These are phyloP conservation scores for Mesitornis unicolor DNA, from an alignment of 2,113 vertebrate genomes.

Conservation along the genomic window DNA sequence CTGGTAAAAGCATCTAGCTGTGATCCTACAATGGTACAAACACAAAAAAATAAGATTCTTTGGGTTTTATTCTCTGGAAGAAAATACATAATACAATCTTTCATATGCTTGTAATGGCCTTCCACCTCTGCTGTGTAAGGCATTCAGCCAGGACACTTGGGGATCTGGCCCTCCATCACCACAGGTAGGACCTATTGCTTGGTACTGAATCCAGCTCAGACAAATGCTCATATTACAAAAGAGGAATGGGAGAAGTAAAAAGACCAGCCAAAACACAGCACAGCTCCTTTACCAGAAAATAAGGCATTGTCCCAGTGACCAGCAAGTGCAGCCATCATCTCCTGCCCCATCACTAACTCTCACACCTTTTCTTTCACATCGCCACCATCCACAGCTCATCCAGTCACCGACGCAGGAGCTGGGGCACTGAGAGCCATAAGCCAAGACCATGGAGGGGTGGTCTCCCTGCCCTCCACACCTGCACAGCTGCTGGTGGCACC, in stretches of 20 bases:
- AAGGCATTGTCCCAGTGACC: background rate
- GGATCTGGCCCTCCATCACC: background rate
- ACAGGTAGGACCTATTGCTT: background rate
- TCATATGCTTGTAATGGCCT: background rate
- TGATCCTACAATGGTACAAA: conserved; percentile 13
- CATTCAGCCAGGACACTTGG: background rate
- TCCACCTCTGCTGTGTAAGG: background rate
- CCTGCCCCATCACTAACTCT: background rate
- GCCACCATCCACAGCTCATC: background rate
- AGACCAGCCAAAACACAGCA: background rate
- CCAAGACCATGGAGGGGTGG: fast-evolving
- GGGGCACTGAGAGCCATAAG: background rate
- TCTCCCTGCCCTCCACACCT: background rate
- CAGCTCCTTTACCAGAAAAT: background rate
- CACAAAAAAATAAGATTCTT: background rate
- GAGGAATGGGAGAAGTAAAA: background rate
- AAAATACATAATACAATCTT: background rate
- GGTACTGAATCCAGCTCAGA: background rate
- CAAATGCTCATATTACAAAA: background rate
- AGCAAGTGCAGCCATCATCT: background rate
- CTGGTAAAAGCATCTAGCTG: conserved; percentile 34
- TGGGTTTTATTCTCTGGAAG: background rate
- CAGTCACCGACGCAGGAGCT: background rate
- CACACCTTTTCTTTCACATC: background rate
- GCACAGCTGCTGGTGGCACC: fast-evolving